Conservation (phyloP, 2,888 invertebrate species). For the Plebejus melissa region DNA sequence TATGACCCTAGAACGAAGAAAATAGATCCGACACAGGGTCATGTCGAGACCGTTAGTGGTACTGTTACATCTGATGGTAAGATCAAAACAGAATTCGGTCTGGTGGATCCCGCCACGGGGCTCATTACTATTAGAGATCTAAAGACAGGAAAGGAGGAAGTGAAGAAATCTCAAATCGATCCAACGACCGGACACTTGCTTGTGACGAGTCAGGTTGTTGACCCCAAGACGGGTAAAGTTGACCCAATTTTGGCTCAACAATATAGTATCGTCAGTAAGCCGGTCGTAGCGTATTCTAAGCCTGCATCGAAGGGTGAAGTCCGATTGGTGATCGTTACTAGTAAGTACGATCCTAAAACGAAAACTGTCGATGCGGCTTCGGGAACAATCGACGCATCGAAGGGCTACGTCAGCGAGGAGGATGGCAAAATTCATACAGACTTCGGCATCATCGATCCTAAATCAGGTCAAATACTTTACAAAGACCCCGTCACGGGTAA, state of each 20-base stretch:
- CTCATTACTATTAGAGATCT: constrained; percentile 70
- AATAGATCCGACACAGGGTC: constrained; percentile 64
- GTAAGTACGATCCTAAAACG: constrained; percentile 80
- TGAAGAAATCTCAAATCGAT: constrained; percentile 78
- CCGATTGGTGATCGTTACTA: constrained; percentile 67
- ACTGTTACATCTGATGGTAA: constrained; percentile 73
- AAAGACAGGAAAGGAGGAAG: constrained; percentile 72
- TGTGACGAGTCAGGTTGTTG: constrained; percentile 76
- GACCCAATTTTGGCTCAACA: constrained; percentile 79
- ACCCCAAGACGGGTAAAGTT: constrained; percentile 78
- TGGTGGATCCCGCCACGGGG: constrained; percentile 81
- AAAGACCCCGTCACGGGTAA: constrained; percentile 81
- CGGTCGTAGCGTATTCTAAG: constrained; percentile 59
- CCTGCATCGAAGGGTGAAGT: constrained; percentile 65
- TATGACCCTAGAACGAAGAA: constrained; percentile 69
- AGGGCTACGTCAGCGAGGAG: constrained; percentile 73
- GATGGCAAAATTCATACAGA: constrained; percentile 80
- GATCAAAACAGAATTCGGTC: constrained; percentile 81
- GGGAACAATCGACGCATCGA: constrained; percentile 74
- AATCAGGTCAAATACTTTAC: constrained; percentile 79
- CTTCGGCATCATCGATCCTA: constrained; percentile 78
- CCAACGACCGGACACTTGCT: constrained; percentile 78
- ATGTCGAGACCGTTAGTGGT: constrained; percentile 79
- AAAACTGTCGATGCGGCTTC: constrained; percentile 77
- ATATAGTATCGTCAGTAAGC: constrained; percentile 68